Base-by-base conservation (phyloP, 2,888 invertebrate species). In the Hartigia nigra region DNA sequence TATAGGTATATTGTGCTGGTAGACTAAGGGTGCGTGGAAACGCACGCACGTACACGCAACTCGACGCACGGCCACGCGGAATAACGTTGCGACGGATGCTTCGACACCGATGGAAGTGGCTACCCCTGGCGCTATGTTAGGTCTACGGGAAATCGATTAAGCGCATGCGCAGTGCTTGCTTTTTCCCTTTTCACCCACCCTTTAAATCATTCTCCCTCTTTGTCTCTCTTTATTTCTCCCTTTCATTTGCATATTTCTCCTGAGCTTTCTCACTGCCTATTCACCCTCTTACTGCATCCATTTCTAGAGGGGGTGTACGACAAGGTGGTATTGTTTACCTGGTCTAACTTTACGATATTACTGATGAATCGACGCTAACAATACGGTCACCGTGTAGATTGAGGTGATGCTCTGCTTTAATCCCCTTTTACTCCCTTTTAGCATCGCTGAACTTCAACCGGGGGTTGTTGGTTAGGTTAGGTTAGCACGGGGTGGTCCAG, bases 121-220 rank as follows among this genome's bases (percentile, higher is more conserved):
- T 55, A 23, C 55, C 55, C 2, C 55, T 5, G 39, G 4, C 1
- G 39, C 39, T 12, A 39, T 14, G 39, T 39, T 39, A 12, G 23
- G 70, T 32, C 70, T 23, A 23, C 4, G 37, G n/a, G 75, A 36
- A 36, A 75, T 75, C 75, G 75, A 75, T 75, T 31, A 23, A 36
- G 34, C 75, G 75, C 75, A 12, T 75, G 75, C 75, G 75, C 75
- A 35, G 11, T 55, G 23, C 23, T 23, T 39, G 39, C 39, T 39
- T 23, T 55, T 55, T 23, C 14, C 55, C 9, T 23, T 23, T 55
- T 9, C 55, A 55, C 55, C 55, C 55, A 1, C 23, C 55, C 14
- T 39, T 23, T 55, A 2, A 55, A 55, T 14, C 55, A 14, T 12
- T 55, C 35, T 23, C 55, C 2, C 23, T 55, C 2, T 55, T 1